phyloP scores from a whole-genome alignment of 2,797 vertebrate genomes.

The Phalloptychus januarius region DNA sequence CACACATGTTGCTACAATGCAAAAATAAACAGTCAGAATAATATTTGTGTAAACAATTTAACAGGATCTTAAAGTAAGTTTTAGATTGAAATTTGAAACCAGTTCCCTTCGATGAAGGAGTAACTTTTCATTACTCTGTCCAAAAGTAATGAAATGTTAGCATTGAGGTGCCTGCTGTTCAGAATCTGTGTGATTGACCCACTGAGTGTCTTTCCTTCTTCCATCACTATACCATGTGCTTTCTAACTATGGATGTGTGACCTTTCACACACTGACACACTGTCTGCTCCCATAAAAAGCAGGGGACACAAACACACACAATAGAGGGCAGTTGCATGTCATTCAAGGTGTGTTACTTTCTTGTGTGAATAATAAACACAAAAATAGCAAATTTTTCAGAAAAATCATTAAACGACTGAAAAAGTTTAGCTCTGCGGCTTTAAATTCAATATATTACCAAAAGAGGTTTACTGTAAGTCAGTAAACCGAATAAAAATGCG shows the following conservation, averaged over 20 bases:
- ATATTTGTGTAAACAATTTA: neutral
- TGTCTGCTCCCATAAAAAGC: conserved; percentile 46
- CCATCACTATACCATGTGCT: conserved; percentile 6
- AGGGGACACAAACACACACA: conserved; percentile 27
- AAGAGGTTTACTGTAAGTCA: neutral
- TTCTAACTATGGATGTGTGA: conserved; percentile 32
- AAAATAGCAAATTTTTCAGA: neutral
- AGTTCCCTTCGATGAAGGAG: neutral
- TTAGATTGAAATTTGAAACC: neutral
- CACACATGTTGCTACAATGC: neutral
- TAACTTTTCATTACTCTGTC: neutral
- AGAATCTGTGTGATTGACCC: conserved; percentile 32
- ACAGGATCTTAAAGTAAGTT: too few relatives aligned
- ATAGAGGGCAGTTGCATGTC: neutral
- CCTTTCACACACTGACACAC: conserved; percentile 71
- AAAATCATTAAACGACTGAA: neutral
- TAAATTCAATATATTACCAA: neutral
- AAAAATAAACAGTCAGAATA: neutral
- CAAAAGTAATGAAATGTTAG: neutral
- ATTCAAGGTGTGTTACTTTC: neutral
- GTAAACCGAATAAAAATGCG: neutral
- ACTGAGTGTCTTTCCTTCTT: conserved; percentile 11
- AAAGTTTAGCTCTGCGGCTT: neutral
- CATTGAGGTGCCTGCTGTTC: neutral
- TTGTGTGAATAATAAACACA: neutral